Percentiles rank a stretch among this genome's conserved stretches.
These are phyloP conservation scores for Brachylomia viminalis DNA, from an alignment of 2,888 invertebrate species.

Conservation along the genomic window DNA sequence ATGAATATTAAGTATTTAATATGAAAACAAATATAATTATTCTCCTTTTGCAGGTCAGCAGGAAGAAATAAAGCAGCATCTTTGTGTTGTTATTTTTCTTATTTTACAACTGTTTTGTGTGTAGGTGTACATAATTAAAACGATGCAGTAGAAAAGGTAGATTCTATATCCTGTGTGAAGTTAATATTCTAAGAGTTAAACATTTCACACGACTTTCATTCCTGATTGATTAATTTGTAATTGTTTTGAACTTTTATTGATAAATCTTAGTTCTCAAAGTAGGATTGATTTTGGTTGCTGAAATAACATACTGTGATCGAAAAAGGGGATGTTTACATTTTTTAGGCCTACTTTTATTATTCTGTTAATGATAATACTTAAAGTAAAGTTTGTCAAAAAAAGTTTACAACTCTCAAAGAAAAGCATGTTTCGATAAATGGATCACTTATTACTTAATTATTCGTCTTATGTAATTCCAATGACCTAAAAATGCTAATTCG, in stretches of 20 bases:
- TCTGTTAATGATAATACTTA: not conserved
- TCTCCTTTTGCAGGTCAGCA: not conserved
- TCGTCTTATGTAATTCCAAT: slow-evolving; percentile 55
- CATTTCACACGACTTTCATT: not conserved
- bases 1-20: not conserved
- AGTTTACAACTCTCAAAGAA: not conserved
- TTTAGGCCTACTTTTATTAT: not conserved
- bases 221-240: not conserved
- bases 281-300: not conserved
- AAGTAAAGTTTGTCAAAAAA: not conserved
- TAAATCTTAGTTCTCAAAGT: not conserved
- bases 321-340: not conserved
- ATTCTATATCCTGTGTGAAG: not conserved
- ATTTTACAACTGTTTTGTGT: not conserved
- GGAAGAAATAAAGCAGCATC: not conserved
- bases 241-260: not conserved
- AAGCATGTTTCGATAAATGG: not conserved
- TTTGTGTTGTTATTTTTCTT: not conserved
- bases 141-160: not conserved
- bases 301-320: not conserved
- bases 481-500: slow-evolving; percentile 19
- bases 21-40: not conserved
- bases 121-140: too few relatives aligned
- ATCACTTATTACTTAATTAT: not conserved
- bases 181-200: too few relatives aligned